Conservation (phyloP, 2,888 invertebrate species). For the Polia nebulosa region DNA sequence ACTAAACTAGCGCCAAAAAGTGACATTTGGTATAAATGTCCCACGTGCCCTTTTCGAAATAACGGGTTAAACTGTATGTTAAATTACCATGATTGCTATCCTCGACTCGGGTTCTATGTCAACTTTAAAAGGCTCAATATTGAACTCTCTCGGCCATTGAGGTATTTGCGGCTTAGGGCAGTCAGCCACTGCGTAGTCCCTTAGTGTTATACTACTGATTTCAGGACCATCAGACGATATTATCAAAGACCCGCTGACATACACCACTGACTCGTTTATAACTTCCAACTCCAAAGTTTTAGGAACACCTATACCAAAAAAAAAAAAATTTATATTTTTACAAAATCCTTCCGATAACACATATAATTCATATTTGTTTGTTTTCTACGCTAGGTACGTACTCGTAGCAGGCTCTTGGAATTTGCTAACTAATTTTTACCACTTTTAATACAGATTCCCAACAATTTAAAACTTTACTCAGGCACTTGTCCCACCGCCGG, state of each 20-base stretch:
- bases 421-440: background rate
- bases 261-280: constrained; percentile 90
- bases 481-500: too few relatives aligned
- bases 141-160: constrained; percentile 90
- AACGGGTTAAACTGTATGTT: too few relatives aligned
- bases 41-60: too few relatives aligned
- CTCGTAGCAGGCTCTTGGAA: background rate
- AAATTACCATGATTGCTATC: constrained; percentile 82
- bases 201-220: constrained; percentile 85
- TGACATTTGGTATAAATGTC: too few relatives aligned
- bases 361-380: too few relatives aligned
- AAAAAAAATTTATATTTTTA: constrained; percentile 1
- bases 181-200: constrained; percentile 84
- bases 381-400: too few relatives aligned
- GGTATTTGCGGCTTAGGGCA: constrained; percentile 83
- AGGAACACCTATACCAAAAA: constrained; percentile 83
- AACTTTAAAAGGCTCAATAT: constrained; percentile 86
- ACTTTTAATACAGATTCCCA: background rate
- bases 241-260: constrained; percentile 87
- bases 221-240: constrained; percentile 91
- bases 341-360: background rate
- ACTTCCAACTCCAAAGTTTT: constrained; percentile 85
- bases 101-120: constrained; percentile 85
- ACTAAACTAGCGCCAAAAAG: too few relatives aligned
- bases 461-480: background rate